Percentiles rank a stretch among this genome's conserved stretches.
These are phyloP conservation scores for Hypselothyrea guttata DNA, from an alignment of 2,888 invertebrate species.

Conservation along the genomic window DNA sequence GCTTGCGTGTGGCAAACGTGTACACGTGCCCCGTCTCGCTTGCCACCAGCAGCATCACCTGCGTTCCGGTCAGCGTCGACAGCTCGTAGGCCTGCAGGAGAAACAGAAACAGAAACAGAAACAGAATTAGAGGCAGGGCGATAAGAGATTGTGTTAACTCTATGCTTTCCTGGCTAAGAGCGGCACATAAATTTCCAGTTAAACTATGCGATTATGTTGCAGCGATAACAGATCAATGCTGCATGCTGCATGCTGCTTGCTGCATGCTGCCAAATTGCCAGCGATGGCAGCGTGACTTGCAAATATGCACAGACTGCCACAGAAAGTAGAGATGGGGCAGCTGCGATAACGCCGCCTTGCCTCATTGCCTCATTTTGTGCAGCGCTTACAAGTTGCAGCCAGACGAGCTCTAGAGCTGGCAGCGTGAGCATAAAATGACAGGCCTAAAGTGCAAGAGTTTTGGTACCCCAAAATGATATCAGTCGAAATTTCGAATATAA, in stretches of 20 bases:
- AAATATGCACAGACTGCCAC: background rate
- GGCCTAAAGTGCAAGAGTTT: too few relatives aligned
- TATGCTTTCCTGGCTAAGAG: conserved; percentile 35
- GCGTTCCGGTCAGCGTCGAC: conserved; percentile 99
- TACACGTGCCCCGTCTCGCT: conserved; percentile 99
- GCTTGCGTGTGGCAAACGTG: conserved; percentile 98
- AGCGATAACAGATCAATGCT: conserved; percentile 46
- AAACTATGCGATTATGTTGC: conserved; percentile 72
- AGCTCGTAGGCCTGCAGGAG: conserved; percentile 97
- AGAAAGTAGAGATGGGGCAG: too few relatives aligned
- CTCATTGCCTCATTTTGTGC: too few relatives aligned
- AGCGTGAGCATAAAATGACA: too few relatives aligned
- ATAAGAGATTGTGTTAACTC: conserved; percentile 47
- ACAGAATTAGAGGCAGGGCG: conserved; percentile 2
- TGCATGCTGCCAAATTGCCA: conserved; percentile 8
- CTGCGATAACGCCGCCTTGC: background rate
- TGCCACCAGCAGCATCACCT: conserved; percentile 99
- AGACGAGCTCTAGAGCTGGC: too few relatives aligned
- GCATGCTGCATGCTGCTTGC: conserved; percentile 14
- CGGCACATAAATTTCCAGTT: conserved; percentile 68
- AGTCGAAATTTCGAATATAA: too few relatives aligned
- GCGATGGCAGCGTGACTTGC: conserved; percentile 30
- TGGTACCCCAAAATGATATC: too few relatives aligned
- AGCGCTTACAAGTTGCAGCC: too few relatives aligned
- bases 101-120: conserved; percentile 36